Conservation (phyloP, 2,113 vertebrate species). For the Panthera leo region DNA sequence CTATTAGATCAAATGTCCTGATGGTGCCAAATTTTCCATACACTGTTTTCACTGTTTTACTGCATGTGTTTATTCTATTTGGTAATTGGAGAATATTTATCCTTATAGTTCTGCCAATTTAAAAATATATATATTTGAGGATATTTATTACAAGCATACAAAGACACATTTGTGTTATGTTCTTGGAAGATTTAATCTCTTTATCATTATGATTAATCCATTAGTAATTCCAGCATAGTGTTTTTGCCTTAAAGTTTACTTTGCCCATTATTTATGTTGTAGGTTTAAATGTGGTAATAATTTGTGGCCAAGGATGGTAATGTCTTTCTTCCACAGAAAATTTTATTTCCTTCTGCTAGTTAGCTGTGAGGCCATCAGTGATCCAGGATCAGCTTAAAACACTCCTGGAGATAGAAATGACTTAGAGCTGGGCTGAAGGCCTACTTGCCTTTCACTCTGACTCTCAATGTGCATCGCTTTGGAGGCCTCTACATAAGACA, state of each 20-base stretch:
- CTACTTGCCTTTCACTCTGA: background rate
- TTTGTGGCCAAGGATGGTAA: background rate
- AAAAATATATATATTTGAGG: background rate
- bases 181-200: background rate
- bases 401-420: background rate
- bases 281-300: background rate
- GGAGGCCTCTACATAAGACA: background rate
- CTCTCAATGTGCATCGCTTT: too few relatives aligned
- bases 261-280: background rate
- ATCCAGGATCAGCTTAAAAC: background rate
- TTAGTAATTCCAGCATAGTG: background rate
- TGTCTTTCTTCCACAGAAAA: background rate
- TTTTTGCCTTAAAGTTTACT: background rate
- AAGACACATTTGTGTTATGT: background rate
- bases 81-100: background rate
- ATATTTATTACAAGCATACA: background rate
- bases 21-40: too few relatives aligned
- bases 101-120: background rate
- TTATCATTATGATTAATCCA: background rate
- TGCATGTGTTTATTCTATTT: background rate
- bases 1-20: background rate
- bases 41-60: background rate
- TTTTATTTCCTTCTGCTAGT: background rate
- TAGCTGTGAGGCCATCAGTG: background rate
- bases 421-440: background rate